Conservation (phyloP, 2,113 vertebrate genomes). For the Protobothrops mucrosquamatus region DNA sequence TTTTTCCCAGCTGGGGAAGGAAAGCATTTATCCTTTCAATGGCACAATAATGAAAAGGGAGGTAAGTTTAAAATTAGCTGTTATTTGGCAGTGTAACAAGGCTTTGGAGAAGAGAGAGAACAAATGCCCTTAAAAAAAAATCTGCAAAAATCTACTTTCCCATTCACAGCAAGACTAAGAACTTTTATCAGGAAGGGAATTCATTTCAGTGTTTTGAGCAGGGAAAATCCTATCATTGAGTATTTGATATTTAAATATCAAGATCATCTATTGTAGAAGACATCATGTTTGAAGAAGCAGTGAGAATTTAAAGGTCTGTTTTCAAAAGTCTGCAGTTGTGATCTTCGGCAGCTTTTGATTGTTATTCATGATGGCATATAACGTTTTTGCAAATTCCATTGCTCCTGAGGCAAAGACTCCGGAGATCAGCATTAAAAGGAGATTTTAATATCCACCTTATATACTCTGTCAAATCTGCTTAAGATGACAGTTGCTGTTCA, state of each 20-base stretch:
- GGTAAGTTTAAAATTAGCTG: neutral
- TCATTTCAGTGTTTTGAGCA: neutral
- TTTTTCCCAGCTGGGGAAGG: neutral
- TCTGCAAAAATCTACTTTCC: neutral
- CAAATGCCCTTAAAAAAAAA: neutral
- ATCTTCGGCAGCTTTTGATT: neutral
- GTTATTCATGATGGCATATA: neutral
- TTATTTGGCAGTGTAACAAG: neutral
- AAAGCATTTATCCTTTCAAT: neutral
- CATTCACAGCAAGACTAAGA: neutral
- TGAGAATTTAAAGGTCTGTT: neutral
- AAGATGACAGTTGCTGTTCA: neutral
- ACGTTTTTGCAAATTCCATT: neutral
- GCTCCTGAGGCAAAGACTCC: neutral
- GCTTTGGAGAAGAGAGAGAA: neutral
- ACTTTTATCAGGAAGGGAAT: neutral
- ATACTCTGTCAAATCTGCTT: neutral
- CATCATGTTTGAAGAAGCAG: neutral
- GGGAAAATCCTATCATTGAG: neutral
- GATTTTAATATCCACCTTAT: conserved; percentile 23
- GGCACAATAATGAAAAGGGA: neutral
- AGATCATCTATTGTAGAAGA: neutral
- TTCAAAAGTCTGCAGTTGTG: neutral
- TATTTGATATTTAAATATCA: neutral
- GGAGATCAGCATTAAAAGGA: neutral